Percentiles rank a stretch among this genome's conserved stretches.
These are phyloP conservation scores for Yoshiicerus persimilis DNA, from an alignment of 1,140 invertebrate genomes.

Conservation along the genomic window DNA sequence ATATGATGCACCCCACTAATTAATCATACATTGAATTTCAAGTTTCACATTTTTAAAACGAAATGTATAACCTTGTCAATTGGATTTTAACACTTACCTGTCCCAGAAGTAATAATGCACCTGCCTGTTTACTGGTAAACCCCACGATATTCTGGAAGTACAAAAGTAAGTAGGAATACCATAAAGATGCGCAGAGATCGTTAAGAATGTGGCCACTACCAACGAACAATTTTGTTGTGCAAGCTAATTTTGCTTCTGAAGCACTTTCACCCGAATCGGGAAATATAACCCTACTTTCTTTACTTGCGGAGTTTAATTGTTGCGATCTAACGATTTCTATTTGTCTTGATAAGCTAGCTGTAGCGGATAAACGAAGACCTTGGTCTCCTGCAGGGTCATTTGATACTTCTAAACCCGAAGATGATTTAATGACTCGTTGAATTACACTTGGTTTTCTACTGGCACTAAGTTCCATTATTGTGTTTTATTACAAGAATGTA, in stretches of 20 bases:
- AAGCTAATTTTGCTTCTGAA: not conserved
- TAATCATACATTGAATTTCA: not conserved
- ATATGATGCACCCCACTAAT: not conserved
- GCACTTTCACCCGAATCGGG: too few species aligned
- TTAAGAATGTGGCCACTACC: constrained; percentile 86
- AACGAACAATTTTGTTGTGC: constrained; percentile 53
- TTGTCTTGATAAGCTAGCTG: not conserved
- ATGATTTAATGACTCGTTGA: not conserved
- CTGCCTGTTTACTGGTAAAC: constrained; percentile 74
- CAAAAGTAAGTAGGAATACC: constrained; percentile 95
- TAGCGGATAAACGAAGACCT: not conserved
- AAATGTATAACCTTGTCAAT: constrained; percentile 64
- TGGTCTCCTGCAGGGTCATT: not conserved
- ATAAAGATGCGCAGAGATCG: constrained; percentile 93
- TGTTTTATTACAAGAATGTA: too few species aligned
- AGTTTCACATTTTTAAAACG: not conserved
- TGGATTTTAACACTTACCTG: constrained; percentile 87
- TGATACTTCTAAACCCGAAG: not conserved
- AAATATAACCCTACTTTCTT: not conserved
- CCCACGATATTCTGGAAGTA: constrained; percentile 82
- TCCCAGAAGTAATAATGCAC: constrained; percentile 77
- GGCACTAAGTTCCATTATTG: not conserved
- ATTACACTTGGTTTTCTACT: not conserved
- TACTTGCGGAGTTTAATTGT: not conserved
- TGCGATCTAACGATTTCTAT: not conserved